Evolutionary conservation across 2,888 invertebrate species (phyloP).

Genomic region (Subacronicta megacephala): DNA sequence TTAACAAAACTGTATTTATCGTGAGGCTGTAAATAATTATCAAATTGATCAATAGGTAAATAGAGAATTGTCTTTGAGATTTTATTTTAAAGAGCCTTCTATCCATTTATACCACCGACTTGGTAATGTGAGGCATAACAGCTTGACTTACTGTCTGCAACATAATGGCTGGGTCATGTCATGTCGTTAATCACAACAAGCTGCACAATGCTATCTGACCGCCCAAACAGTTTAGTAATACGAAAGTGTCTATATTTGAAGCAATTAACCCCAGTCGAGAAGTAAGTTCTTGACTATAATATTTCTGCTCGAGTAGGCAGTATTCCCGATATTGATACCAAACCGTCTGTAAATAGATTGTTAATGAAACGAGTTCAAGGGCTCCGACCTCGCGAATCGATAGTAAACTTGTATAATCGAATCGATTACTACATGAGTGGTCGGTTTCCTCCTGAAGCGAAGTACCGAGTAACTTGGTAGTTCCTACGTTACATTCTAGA

Average conservation of each 20-base stretch:
- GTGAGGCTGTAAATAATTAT: too few relatives aligned
- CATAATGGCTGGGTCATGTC: slow-evolving; percentile 21
- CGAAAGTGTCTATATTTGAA: slow-evolving; percentile 8
- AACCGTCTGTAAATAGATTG: slow-evolving; percentile 43
- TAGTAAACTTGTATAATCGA: slow-evolving; percentile 49
- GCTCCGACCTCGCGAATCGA: slow-evolving; percentile 52
- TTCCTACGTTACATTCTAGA: slow-evolving; percentile 74
- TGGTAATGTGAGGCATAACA: slow-evolving; percentile 33
- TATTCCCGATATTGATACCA: slow-evolving; percentile 33
- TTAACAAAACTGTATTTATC: too few relatives aligned
- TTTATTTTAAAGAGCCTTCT: background rate
- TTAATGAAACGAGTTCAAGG: slow-evolving; percentile 57
- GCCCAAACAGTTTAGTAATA: slow-evolving; percentile 13
- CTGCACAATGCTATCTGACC: slow-evolving; percentile 13
- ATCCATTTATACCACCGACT: slow-evolving; percentile 11
- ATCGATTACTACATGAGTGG: slow-evolving; percentile 46
- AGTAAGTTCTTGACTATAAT: slow-evolving; percentile 23
- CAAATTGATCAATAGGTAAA: too few relatives aligned
- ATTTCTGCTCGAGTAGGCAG: slow-evolving; percentile 24
- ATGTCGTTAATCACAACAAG: slow-evolving; percentile 34
- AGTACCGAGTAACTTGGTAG: slow-evolving; percentile 29
- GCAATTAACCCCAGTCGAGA: slow-evolving; percentile 20
- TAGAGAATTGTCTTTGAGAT: too few relatives aligned
- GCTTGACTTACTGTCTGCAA: slow-evolving; percentile 15
- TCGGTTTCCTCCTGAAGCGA: slow-evolving; percentile 21